phyloP scores from a whole-genome alignment of 2,113 vertebrate genomes.

The Prunella fulvescens region DNA sequence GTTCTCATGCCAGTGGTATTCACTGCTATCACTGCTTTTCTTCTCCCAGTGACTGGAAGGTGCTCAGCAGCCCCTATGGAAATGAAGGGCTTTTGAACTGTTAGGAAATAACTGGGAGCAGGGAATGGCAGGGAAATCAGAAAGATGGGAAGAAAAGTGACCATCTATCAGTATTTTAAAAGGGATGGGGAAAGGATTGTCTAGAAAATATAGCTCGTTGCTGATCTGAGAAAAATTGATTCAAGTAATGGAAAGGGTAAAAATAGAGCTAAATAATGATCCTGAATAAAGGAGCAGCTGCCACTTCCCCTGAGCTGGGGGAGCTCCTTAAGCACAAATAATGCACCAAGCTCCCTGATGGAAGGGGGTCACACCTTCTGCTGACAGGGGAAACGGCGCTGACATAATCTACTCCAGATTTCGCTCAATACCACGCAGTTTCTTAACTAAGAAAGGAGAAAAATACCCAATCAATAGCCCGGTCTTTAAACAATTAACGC shows the following conservation, averaged over 20 bases:
- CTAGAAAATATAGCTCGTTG: not conserved
- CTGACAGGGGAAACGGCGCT: rapidly evolving
- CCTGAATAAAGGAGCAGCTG: not conserved
- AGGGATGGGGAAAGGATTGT: not conserved
- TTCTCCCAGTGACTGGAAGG: too few species aligned
- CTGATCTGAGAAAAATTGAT: not conserved
- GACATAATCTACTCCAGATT: rapidly evolving
- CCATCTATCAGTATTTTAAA: not conserved
- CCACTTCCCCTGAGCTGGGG: not conserved
- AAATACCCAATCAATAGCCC: not conserved
- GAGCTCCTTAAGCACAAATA: not conserved
- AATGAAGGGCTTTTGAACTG: not conserved
- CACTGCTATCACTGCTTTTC: rapidly evolving
- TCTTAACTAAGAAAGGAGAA: not conserved
- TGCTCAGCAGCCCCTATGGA: rapidly evolving
- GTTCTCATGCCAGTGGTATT: not conserved
- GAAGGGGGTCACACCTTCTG: not conserved
- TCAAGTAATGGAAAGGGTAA: not conserved
- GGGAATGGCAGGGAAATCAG: not conserved
- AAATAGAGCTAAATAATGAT: not conserved
- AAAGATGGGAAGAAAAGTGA: too few species aligned
- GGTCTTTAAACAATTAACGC: not conserved
- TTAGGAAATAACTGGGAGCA: not conserved
- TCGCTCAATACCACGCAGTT: not conserved
- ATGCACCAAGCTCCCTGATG: rapidly evolving